A percentile compares a stretch with the other conserved stretches of the same genome.
phyloP scores from a whole-genome alignment of 2,113 vertebrate genomes.

The Gopherus evgoodei region DNA sequence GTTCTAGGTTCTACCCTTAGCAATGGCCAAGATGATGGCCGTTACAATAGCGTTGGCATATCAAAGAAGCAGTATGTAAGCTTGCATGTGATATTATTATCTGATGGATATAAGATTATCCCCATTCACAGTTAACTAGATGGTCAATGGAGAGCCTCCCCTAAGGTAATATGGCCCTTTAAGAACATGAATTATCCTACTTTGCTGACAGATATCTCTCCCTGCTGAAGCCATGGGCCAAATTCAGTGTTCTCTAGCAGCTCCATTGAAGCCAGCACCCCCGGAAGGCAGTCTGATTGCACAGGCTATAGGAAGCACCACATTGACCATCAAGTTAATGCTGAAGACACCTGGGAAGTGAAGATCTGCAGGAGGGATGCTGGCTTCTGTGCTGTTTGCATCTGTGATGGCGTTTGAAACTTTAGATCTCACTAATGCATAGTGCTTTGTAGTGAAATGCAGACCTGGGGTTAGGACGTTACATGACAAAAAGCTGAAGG shows the following conservation, averaged over 20 bases:
- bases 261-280: not conserved
- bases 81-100: slow-evolving; percentile 5
- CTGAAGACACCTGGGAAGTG: not conserved
- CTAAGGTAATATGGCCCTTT: fast-evolving
- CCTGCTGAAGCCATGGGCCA: fast-evolving
- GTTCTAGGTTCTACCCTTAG: not conserved
- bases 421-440: not conserved
- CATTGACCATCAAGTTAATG: fast-evolving
- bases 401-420: fast-evolving
- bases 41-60: not conserved
- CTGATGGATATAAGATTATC: not conserved
- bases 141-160: not conserved
- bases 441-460: not conserved
- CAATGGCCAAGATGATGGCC: not conserved
- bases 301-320: not conserved
- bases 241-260: fast-evolving
- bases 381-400: not conserved
- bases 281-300: not conserved
- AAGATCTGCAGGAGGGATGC: not conserved
- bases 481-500: not conserved
- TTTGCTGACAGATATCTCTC: not conserved
- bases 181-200: not conserved
- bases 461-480: not conserved
- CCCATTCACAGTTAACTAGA: not conserved
- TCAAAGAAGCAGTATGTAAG: not conserved